Conservation (phyloP, 2,113 vertebrate genomes). For the Falco punctatus region DNA sequence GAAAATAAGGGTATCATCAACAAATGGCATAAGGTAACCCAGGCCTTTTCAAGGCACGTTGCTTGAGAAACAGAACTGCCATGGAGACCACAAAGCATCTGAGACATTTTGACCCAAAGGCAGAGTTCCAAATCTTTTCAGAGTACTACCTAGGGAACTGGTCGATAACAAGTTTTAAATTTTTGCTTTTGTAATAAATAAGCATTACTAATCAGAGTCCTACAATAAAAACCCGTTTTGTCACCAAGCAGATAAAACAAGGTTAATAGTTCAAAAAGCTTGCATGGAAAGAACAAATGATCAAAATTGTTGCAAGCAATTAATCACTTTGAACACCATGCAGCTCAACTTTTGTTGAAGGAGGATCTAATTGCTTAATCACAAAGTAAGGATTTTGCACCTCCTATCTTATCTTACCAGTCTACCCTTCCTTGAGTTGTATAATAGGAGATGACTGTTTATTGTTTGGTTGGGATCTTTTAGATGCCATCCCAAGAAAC, state of each 20-base stretch:
- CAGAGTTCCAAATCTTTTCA: slow-evolving; percentile 63
- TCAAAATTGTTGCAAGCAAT: slow-evolving; percentile 15
- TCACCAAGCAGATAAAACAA: slow-evolving; percentile 2
- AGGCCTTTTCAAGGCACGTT: slow-evolving; percentile 49
- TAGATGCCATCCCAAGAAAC: background rate
- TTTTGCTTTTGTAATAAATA: slow-evolving; percentile 60
- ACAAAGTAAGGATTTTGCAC: slow-evolving; percentile 10
- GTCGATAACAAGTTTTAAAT: slow-evolving; percentile 42
- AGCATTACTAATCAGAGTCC: slow-evolving; percentile 21
- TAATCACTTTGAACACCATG: slow-evolving; percentile 18
- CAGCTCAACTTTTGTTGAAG: slow-evolving; percentile 5
- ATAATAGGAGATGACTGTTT: background rate
- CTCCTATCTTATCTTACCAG: background rate
- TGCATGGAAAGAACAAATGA: slow-evolving; percentile 10
- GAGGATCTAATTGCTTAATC: slow-evolving; percentile 6
- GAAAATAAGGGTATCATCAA: background rate
- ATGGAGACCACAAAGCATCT: slow-evolving; percentile 68
- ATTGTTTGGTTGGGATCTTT: background rate
- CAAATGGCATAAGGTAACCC: slow-evolving; percentile 40
- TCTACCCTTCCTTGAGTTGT: background rate
- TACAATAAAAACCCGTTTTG: slow-evolving; percentile 35
- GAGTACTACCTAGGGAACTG: slow-evolving; percentile 62
- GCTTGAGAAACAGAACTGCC: slow-evolving; percentile 60
- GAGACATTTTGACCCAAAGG: slow-evolving; percentile 68
- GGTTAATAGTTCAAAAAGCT: slow-evolving; percentile 41